These are phyloP conservation scores for Alectoris magna DNA, from an alignment of 2,797 vertebrate genomes.

Conservation along the genomic window DNA sequence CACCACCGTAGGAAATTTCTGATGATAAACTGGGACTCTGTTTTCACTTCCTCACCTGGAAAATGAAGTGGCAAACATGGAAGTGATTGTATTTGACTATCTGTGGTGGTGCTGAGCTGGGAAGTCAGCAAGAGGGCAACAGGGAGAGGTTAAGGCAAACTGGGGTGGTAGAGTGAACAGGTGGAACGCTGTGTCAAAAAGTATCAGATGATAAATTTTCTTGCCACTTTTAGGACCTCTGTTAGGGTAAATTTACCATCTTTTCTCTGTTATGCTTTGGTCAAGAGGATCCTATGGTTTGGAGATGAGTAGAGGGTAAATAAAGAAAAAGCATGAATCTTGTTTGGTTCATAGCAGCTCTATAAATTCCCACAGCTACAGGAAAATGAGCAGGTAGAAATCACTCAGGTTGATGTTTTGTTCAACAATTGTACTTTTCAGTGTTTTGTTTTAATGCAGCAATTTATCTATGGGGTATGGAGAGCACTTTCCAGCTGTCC, in stretches of 20 bases:
- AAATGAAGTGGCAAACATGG: background rate
- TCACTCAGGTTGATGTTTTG: background rate
- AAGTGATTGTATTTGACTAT: background rate
- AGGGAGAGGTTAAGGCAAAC: background rate
- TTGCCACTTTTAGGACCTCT: background rate
- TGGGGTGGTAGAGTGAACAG: background rate
- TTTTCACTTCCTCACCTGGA: background rate
- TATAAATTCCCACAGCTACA: background rate
- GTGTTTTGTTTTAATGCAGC: background rate
- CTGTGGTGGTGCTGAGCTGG: background rate
- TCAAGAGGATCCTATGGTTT: background rate
- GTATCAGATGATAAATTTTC: fast-evolving
- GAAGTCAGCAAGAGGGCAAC: background rate
- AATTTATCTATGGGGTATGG: background rate
- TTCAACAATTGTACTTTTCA: background rate
- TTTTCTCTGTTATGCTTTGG: background rate
- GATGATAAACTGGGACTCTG: background rate
- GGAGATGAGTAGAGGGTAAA: background rate
- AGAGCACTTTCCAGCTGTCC: background rate
- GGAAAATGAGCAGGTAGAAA: background rate
- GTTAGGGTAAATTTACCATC: background rate
- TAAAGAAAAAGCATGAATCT: background rate
- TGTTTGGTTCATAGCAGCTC: background rate
- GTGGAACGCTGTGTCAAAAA: background rate
- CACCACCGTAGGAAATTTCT: background rate